Evolutionary conservation across 2,888 invertebrate genomes (phyloP), one percentile per base, ranked within the genome.

Genomic region (Noctua fimbriata): DNA sequence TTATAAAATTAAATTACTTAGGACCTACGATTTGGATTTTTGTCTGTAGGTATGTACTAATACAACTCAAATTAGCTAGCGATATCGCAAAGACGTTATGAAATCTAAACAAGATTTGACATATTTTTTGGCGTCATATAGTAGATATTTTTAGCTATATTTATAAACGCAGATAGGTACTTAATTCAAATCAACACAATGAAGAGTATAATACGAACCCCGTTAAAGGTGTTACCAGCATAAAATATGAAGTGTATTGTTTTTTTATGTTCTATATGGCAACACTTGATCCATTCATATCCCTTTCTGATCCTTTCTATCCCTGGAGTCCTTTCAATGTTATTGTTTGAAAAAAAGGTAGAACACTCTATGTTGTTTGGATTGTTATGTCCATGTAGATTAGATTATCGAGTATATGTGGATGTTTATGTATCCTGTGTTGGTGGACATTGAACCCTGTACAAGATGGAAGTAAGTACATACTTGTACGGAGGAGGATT

Each of bases 261-360:
- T 81, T 81, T 81, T 67, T 81, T 87, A 71, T 77, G 55, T 84
- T 81, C 79, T 79, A 77, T 71, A 79, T 69, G 41, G 47, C 60
- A 70, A 72, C 70, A 58, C 41, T 65, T 81, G 70, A 82, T 83
- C 74, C 82, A 70, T 70, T 73, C 44, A 65, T 74, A 89, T 76
- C 81, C 89, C 69, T 77, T 77, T 81, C 55, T 82, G 81, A 89
- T 88, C 85, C 85, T 82, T 74, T 81, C 65, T 79, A 86, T 88
- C 82, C 82, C 79, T 67, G 16, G 83, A 80, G 85, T 70, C 73
- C 67, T 80, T 86, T 86, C 24, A 84, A 82, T 83, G 78, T 84
- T 79, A 83, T 83, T 82, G 83, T 88, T 84, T 78, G 81, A 76
- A 88, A 82, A 75, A 88, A 86, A 83, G 82, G 88, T 79, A 82